phyloP scores from a whole-genome alignment of 2,797 vertebrate genomes.

The Lutjanus campechanus region DNA sequence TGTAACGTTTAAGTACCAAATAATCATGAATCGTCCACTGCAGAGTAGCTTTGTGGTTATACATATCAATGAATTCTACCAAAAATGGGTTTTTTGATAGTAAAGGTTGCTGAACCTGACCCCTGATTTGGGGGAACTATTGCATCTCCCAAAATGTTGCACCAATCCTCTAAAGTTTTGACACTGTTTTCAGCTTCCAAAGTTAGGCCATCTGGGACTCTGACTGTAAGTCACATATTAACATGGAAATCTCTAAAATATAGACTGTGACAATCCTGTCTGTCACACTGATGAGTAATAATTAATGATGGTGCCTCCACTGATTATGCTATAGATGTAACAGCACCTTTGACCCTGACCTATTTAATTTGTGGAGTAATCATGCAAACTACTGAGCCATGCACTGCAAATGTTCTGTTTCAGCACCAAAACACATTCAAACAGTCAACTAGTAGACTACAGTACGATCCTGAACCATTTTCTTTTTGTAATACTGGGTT shows the following conservation, averaged over 20 bases:
- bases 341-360: slow-evolving; percentile 19
- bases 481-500: neutral
- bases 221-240: neutral
- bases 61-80: too few species aligned
- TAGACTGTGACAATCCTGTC: neutral
- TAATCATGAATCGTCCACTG: too few species aligned
- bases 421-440: slow-evolving; percentile 7
- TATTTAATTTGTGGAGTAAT: neutral
- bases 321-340: neutral
- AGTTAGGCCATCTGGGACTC: neutral
- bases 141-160: too few species aligned
- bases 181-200: neutral
- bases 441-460: neutral
- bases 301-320: neutral
- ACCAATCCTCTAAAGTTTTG: neutral
- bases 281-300: neutral
- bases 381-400: neutral
- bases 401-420: neutral
- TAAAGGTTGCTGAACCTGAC: too few species aligned
- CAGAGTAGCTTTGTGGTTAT: too few species aligned
- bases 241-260: neutral
- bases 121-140: too few species aligned
- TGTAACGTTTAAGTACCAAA: too few species aligned
- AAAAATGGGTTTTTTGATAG: too few species aligned
- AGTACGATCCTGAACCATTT: neutral